phyloP scores from a whole-genome alignment of 2,888 invertebrate species.

The Troides aeacus region DNA sequence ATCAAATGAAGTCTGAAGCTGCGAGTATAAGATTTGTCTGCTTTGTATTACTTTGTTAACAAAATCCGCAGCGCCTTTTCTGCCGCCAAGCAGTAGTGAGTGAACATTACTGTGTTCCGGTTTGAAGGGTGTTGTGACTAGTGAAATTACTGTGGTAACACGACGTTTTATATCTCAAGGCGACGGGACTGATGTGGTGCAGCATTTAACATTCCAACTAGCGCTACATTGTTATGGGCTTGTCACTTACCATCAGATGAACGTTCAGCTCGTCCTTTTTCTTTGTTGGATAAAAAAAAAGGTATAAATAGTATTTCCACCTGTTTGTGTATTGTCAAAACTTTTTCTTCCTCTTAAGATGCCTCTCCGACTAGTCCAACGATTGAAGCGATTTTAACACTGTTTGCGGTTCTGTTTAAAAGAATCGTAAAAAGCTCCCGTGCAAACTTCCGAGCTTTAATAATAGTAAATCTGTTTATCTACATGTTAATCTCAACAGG shows the following conservation, averaged over 20 bases:
- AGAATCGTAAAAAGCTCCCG: neutral
- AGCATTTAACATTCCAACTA: too few relatives aligned
- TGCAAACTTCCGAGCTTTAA: neutral
- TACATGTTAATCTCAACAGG: neutral
- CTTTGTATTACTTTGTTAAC: neutral
- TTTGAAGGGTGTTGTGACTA: too few relatives aligned
- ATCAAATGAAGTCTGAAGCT: neutral
- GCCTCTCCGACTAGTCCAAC: neutral
- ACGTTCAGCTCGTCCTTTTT: too few relatives aligned
- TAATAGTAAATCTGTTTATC: neutral
- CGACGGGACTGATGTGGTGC: too few relatives aligned
- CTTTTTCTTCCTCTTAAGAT: too few relatives aligned
- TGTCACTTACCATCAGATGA: too few relatives aligned
- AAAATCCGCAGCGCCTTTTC: neutral
- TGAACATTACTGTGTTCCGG: too few relatives aligned
- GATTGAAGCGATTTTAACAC: neutral
- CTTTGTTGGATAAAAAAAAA: too few relatives aligned
- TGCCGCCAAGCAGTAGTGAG: too few relatives aligned
- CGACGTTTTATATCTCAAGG: too few relatives aligned
- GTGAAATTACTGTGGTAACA: too few relatives aligned
- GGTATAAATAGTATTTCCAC: neutral
- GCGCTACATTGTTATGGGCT: too few relatives aligned
- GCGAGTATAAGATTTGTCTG: neutral
- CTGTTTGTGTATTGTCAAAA: neutral
- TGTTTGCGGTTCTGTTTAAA: neutral